These are phyloP conservation scores for Calyptomena viridis DNA, from an alignment of 2,113 vertebrate genomes.

Conservation along the genomic window DNA sequence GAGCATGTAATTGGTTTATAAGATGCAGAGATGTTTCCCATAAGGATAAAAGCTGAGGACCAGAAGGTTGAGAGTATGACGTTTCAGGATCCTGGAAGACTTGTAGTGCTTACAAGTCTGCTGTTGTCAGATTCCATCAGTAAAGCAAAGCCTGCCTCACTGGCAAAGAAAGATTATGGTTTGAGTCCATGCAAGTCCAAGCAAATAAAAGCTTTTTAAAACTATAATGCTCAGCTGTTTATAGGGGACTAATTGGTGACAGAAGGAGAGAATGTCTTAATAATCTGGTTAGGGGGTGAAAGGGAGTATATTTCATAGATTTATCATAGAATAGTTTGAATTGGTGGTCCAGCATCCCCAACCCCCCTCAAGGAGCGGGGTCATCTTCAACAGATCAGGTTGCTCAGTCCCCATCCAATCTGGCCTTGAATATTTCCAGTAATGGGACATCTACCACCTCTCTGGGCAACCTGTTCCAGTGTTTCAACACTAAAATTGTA, in stretches of 20 bases:
- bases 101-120: not conserved
- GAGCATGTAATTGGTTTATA: not conserved
- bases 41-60: not conserved
- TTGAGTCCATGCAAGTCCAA: not conserved
- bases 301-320: not conserved
- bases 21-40: not conserved
- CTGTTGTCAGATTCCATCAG: not conserved
- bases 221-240: not conserved
- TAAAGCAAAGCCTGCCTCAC: not conserved
- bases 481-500: not conserved
- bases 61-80: not conserved
- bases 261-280: not conserved
- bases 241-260: not conserved
- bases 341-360: not conserved
- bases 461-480: not conserved
- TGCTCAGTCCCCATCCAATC: not conserved
- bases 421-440: not conserved
- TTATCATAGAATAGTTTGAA: not conserved
- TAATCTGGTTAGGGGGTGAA: not conserved
- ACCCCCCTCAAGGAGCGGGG: not conserved
- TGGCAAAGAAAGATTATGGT: not conserved
- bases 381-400: not conserved
- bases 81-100: not conserved
- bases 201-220: not conserved
- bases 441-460: not conserved